Base-by-base conservation (phyloP, 2,113 vertebrate species). In the Accipiter cooperii region DNA sequence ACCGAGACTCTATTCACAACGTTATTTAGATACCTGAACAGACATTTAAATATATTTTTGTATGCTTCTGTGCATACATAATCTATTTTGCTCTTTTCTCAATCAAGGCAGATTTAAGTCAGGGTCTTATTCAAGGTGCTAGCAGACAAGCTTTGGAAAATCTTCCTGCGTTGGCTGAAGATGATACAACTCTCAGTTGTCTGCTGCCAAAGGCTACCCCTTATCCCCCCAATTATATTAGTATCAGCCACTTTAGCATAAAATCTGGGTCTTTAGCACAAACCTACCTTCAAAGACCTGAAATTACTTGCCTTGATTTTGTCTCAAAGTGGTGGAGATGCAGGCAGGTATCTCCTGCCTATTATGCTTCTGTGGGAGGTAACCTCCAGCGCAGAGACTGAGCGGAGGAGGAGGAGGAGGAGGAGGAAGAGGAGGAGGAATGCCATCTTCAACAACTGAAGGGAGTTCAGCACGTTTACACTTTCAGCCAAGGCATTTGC, bases 181-280 rank as follows among this genome's bases (percentile, higher is more conserved):
- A 94, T 93, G 84, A 95, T 40, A 87, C 52, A 85, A 68, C 81
- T 82, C 84, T 22, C 55, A 69, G 58, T 13, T 77, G 87, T 74
- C 93, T 91, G 87, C 93, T 96, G 95, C 96, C 87, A 95, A 89
- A 85, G 92, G 93, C 96, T 95, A 85, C 70, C 95, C 91, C 78
- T 91, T 74, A 87, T 91, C 75, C 96, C 90, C 93, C 82, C 80
- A 49, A 75, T 87, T 71, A 54, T 38, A 86, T 73, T 68, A 83
- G 81, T 82, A 58, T 90, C 90, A 87, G 74, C 57, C 74, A 69
- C 92, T 88, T 83, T 87, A 88, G 68, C 90, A 77, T 83, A 63
- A 93, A 91, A 85, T 83, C 54, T 74, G 26, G 54, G 54, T 85
- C 90, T 93, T 91, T 71, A 94, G 84, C 93, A 96, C 84, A 83